Evolutionary conservation across 2,113 vertebrate genomes (phyloP).

Genomic region (Oreotragus oreotragus): DNA sequence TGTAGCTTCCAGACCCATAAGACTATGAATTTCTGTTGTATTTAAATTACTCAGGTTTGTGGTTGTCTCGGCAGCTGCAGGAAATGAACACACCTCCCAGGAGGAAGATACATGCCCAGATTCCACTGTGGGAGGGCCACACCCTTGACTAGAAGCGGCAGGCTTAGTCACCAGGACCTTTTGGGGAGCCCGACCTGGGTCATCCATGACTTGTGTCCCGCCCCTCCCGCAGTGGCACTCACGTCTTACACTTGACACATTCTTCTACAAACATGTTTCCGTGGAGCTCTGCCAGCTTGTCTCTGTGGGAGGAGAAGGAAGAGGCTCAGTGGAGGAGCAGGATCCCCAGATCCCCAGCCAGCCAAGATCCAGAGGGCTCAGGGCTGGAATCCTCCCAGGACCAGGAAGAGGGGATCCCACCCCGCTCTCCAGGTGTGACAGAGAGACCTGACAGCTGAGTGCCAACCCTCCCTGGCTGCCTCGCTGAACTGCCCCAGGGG

Average conservation of each 20-base stretch:
- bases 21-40: not conserved
- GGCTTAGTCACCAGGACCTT: not conserved
- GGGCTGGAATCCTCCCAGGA: not conserved
- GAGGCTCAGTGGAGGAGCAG: not conserved
- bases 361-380: not conserved
- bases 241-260: slow-evolving; percentile 96
- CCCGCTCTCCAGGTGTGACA: not conserved
- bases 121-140: not conserved
- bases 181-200: not conserved
- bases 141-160: not conserved
- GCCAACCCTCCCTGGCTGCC: not conserved
- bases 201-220: rapidly evolving
- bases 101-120: not conserved
- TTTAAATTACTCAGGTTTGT: not conserved
- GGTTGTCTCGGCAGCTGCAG: not conserved
- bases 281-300: slow-evolving; percentile 94
- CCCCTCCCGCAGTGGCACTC: slow-evolving; percentile 34
- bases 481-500: rapidly evolving
- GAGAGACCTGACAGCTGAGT: not conserved
- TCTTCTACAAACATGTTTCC: slow-evolving; percentile 99
- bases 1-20: not conserved
- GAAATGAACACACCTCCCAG: not conserved
- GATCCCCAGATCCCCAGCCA: not conserved
- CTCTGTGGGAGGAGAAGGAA: slow-evolving; percentile 77
- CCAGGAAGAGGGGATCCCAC: not conserved